Evolutionary conservation across 37 sponge, comb jelly and placozoan genomes (phyloP).

Genomic region (Diacarnus erythraeanus): DNA sequence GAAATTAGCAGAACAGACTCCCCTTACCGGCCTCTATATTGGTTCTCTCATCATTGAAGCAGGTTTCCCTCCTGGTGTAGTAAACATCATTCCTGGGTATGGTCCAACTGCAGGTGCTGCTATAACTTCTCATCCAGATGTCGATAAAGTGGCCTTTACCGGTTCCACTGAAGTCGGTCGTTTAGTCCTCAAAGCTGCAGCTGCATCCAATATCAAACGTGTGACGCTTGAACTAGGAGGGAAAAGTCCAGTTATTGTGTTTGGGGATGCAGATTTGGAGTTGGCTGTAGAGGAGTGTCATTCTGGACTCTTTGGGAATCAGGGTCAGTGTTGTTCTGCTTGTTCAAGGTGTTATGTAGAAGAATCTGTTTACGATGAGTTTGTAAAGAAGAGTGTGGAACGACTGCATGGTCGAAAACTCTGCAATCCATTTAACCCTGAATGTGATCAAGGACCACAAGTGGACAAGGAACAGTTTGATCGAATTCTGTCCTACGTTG

Average conservation of each 20-base stretch:
- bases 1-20: constrained; percentile 96
- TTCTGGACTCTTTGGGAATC: constrained; percentile 92
- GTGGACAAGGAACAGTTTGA: constrained; percentile 92
- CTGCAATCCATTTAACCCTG: constrained; percentile 72
- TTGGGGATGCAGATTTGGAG: constrained; percentile 93
- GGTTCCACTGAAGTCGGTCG: constrained; percentile 98
- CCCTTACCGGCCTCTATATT: constrained; percentile 92
- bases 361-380: constrained; percentile 94
- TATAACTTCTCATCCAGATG: constrained; percentile 78
- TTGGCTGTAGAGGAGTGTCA: constrained; percentile 87
- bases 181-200: constrained; percentile 88
- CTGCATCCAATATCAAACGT: constrained; percentile 85
- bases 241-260: constrained; percentile 93
- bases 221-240: constrained; percentile 98
- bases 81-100: constrained; percentile 92
- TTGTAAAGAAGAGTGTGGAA: constrained; percentile 84
- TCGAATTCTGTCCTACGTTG: constrained; percentile 89
- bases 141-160: constrained; percentile 96
- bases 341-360: constrained; percentile 90
- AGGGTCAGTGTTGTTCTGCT: constrained; percentile 98
- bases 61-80: constrained; percentile 97
- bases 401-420: constrained; percentile 76
- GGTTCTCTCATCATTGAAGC: constrained; percentile 86
- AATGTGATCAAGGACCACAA: constrained; percentile 90
- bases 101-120: constrained; percentile 98